Conservation (phyloP, 2,797 vertebrate species). For the Lophius americanus region DNA sequence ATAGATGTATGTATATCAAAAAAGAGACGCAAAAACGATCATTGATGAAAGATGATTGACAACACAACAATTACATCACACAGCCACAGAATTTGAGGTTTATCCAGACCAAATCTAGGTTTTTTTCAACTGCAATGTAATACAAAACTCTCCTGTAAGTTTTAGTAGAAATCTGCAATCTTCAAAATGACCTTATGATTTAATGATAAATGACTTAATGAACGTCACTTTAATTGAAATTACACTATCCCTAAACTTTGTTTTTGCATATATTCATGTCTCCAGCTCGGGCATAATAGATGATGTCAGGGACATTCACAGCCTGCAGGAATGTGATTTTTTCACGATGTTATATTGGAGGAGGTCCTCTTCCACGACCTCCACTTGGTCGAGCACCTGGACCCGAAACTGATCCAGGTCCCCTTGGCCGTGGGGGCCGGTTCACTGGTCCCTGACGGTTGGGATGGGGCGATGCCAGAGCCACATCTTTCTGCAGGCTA, state of each 20-base stretch:
- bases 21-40: no score
- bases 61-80: no score
- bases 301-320: background rate
- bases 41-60: no score
- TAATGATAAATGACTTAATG: background rate
- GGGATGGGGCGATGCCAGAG: slow-evolving; percentile 64
- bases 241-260: background rate
- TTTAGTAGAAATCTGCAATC: background rate
- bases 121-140: background rate
- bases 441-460: slow-evolving; percentile 66
- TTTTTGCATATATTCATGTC: background rate
- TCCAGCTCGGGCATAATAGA: slow-evolving; percentile 7
- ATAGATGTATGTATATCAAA: no score
- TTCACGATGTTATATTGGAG: slow-evolving; percentile 51
- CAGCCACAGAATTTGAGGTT: background rate
- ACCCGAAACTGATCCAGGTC: slow-evolving; percentile 54
- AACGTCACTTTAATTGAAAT: background rate
- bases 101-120: background rate
- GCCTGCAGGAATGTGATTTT: background rate
- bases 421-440: slow-evolving; percentile 57
- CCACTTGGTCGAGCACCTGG: slow-evolving; percentile 56
- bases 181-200: slow-evolving; percentile 2
- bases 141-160: no score
- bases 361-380: slow-evolving; percentile 68
- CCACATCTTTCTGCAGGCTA: slow-evolving; percentile 71